Conservation (phyloP, 2,888 invertebrate species). For the Lasioglossum calceatum region DNA sequence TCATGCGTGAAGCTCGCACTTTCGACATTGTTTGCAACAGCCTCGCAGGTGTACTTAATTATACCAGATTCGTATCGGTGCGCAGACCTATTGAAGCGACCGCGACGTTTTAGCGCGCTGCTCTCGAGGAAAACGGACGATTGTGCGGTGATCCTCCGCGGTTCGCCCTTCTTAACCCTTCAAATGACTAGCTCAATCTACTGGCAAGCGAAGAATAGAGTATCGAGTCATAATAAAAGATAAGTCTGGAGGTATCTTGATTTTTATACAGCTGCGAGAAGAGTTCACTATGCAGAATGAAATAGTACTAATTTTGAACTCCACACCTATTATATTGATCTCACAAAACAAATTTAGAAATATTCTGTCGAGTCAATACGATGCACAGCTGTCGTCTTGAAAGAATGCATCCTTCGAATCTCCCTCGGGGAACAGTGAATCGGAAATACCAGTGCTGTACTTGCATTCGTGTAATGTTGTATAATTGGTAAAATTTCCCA, state of each 20-base stretch:
- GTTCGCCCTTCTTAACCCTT: background rate
- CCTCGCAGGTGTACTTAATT: conserved; percentile 72
- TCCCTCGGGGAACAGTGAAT: background rate
- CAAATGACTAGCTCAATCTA: background rate
- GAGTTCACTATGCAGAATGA: background rate
- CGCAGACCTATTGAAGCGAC: background rate
- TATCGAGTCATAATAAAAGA: background rate
- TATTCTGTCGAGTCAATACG: background rate
- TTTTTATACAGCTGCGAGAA: background rate
- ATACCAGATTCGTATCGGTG: conserved; percentile 65
- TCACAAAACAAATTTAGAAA: background rate
- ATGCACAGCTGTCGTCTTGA: background rate
- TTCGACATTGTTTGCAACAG: conserved; percentile 70
- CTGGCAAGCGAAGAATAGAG: background rate
- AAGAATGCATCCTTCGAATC: background rate
- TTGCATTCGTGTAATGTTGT: background rate
- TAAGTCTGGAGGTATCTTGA: background rate
- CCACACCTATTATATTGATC: background rate
- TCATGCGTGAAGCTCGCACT: conserved; percentile 71
- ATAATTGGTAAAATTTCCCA: background rate
- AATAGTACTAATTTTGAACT: no score
- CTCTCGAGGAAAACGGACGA: background rate
- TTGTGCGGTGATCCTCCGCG: background rate
- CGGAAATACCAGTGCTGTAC: background rate
- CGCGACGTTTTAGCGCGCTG: background rate